phyloP scores from a whole-genome alignment of 2,888 invertebrate genomes.

The Altica lythri region DNA sequence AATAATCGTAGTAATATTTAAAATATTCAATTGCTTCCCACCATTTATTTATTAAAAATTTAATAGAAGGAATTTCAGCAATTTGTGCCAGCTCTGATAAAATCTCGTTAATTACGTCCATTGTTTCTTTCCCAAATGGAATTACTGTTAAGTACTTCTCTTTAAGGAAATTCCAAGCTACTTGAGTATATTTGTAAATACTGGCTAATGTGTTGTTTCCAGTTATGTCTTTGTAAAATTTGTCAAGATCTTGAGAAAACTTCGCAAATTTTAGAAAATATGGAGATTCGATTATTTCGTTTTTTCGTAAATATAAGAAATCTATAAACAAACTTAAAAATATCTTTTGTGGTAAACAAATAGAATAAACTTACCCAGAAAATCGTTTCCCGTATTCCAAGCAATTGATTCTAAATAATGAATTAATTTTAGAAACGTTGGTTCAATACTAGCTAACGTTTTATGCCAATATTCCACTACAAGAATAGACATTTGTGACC shows the following conservation, averaged over 20 bases:
- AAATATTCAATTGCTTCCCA: conserved; percentile 67
- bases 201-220: conserved; percentile 79
- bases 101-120: conserved; percentile 67
- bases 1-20: conserved; percentile 77
- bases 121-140: conserved; percentile 70
- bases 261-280: conserved; percentile 81
- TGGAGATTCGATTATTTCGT: conserved; percentile 78
- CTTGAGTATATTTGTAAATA: conserved; percentile 73
- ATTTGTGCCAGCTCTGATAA: conserved; percentile 65
- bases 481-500: conserved; percentile 69
- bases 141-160: conserved; percentile 70
- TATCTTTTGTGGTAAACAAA: too few species aligned
- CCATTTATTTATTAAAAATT: conserved; percentile 62
- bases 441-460: conserved; percentile 74
- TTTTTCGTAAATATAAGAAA: conserved; percentile 79
- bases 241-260: conserved; percentile 80
- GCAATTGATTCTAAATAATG: conserved; percentile 76
- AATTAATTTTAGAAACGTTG: conserved; percentile 74
- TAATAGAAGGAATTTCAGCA: conserved; percentile 65
- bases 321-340: conserved; percentile 57
- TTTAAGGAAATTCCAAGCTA: conserved; percentile 69
- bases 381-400: conserved; percentile 74
- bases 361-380: conserved; percentile 67
- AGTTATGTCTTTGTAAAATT: conserved; percentile 76
- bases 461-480: conserved; percentile 74